Percentiles rank a stretch among this genome's conserved stretches.
These are phyloP conservation scores for Oscheius sp. DNA, from an alignment of 1,140 invertebrate species.

Conservation along the genomic window DNA sequence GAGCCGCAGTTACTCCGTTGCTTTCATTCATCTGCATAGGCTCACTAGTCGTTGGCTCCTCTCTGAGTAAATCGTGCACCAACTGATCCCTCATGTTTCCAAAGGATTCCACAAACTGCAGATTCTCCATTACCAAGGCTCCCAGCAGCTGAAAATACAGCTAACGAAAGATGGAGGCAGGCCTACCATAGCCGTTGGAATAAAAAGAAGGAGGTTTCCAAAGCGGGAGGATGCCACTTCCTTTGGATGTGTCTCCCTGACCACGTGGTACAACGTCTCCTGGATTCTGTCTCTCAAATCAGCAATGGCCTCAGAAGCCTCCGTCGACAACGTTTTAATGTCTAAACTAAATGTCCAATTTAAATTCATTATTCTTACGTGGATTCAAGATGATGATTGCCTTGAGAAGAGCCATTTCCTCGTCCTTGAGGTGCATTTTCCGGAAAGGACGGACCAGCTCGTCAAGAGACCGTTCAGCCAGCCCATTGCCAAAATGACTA, in stretches of 20 bases:
- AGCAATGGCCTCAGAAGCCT: conserved; percentile 57
- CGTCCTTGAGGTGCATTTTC: conserved; percentile 60
- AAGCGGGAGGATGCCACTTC: conserved; percentile 60
- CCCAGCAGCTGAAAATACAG: conserved; percentile 48
- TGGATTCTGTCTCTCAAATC: conserved; percentile 56
- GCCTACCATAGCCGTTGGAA: conserved; percentile 56
- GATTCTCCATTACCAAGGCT: conserved; percentile 53
- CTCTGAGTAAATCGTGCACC: conserved; percentile 52
- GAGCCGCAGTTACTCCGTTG: neutral
- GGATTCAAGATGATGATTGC: conserved; percentile 58
- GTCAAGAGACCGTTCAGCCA: conserved; percentile 57
- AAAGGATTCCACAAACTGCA: conserved; percentile 58
- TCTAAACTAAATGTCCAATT: conserved; percentile 36
- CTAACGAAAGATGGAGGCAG: neutral
- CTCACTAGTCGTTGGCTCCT: conserved; percentile 51
- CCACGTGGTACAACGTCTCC: conserved; percentile 60
- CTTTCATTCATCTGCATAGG: conserved; percentile 41
- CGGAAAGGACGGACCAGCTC: conserved; percentile 56
- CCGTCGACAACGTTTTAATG: conserved; percentile 47
- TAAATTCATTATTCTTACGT: conserved; percentile 35
- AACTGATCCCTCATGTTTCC: conserved; percentile 39
- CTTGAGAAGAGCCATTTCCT: conserved; percentile 58
- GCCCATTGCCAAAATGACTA: conserved; percentile 56
- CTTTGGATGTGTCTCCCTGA: conserved; percentile 60
- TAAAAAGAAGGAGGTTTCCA: conserved; percentile 56